Evolutionary conservation across 1,140 invertebrate species (phyloP).

Genomic region (Zaprionus tsacasi): DNA sequence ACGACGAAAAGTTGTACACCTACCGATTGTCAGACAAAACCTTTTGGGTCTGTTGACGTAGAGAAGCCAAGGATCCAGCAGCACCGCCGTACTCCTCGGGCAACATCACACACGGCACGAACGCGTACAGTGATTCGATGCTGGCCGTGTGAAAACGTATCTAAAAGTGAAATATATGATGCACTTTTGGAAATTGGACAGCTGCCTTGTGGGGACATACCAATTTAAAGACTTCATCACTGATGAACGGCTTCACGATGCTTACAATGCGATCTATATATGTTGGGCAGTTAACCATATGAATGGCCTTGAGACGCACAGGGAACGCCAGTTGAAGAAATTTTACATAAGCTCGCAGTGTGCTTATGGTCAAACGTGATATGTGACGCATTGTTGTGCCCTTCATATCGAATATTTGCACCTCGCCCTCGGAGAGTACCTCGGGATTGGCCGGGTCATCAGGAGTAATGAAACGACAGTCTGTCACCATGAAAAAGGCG

Average conservation of each 20-base stretch:
- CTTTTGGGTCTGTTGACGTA: constrained; percentile 86
- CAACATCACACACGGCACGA: constrained; percentile 87
- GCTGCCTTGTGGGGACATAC: constrained; percentile 29
- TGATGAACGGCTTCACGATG: constrained; percentile 88
- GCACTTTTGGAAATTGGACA: not conserved
- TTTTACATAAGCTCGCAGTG: constrained; percentile 84
- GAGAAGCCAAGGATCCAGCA: constrained; percentile 85
- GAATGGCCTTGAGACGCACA: constrained; percentile 89
- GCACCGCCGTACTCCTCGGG: constrained; percentile 88
- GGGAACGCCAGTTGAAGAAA: constrained; percentile 89
- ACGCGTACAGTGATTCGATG: constrained; percentile 86
- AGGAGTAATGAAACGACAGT: constrained; percentile 87
- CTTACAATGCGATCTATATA: constrained; percentile 87
- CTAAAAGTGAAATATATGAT: constrained; percentile 62
- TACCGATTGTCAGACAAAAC: constrained; percentile 72
- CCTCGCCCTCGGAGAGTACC: constrained; percentile 85
- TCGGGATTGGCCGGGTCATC: constrained; percentile 82
- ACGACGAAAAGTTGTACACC: not conserved
- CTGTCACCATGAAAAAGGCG: constrained; percentile 88
- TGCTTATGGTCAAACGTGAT: constrained; percentile 87
- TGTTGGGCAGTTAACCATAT: constrained; percentile 88
- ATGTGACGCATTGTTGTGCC: constrained; percentile 87
- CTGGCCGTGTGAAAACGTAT: constrained; percentile 87
- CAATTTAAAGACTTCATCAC: constrained; percentile 86
- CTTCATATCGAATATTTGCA: constrained; percentile 89